These are phyloP conservation scores for Coryphaenoides rupestris DNA, from an alignment of 2,113 vertebrate genomes.

Conservation along the genomic window DNA sequence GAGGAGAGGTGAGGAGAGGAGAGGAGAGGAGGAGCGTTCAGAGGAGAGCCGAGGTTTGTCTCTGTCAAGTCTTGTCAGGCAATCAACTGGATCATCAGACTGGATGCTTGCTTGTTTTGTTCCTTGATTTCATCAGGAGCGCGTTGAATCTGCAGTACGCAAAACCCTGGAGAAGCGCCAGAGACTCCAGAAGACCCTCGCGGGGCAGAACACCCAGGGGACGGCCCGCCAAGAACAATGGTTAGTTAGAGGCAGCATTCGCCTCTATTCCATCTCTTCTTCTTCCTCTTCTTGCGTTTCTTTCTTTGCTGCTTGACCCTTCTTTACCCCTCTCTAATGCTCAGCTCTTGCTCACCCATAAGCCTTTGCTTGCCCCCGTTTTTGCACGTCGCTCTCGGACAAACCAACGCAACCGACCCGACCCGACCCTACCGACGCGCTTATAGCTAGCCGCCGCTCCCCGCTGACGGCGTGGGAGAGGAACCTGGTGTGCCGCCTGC, in stretches of 20 bases:
- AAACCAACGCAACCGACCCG: constrained; percentile 46
- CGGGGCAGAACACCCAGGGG: constrained; percentile 80
- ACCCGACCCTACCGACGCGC: constrained; percentile 51
- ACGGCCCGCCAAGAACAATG: constrained; percentile 64
- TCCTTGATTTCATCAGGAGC: constrained; percentile 71
- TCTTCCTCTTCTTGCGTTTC: constrained; percentile 1
- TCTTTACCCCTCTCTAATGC: constrained; percentile 11
- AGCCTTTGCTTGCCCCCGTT: constrained; percentile 29
- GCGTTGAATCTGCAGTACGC: constrained; percentile 86
- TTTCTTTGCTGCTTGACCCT: not conserved
- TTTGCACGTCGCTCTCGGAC: constrained; percentile 28
- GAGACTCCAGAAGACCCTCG: constrained; percentile 76
- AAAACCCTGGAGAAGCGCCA: constrained; percentile 88
- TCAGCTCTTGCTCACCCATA: constrained; percentile 28
- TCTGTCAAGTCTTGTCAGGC: too few relatives aligned
- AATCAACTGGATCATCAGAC: not conserved
- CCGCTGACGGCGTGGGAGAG: constrained; percentile 91
- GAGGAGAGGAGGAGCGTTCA: too few relatives aligned
- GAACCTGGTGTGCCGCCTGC: constrained; percentile 89
- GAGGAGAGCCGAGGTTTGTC: too few relatives aligned
- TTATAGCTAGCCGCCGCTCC: constrained; percentile 78
- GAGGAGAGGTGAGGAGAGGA: too few relatives aligned
- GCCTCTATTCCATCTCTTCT: too few relatives aligned
- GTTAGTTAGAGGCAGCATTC: constrained; percentile 40
- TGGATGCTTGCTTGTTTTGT: not conserved